Evolutionary conservation across 35 echinoderm and acorn worm genomes (phyloP).

Genomic region (Patiria miniata): DNA sequence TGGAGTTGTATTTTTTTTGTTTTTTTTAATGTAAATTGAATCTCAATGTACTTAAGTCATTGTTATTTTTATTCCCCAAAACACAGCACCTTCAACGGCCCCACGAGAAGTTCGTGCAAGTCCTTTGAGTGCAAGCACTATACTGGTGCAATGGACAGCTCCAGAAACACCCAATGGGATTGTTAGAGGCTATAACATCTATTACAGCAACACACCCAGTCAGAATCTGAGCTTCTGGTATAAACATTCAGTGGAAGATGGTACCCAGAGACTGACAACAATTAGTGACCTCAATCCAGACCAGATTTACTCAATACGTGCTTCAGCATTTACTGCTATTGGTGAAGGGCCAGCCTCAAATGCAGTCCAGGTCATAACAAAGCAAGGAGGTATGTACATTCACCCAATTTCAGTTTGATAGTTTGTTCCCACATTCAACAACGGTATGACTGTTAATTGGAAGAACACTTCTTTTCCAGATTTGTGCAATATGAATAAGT

Average conservation of each 20-base stretch:
- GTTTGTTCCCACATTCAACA: no score
- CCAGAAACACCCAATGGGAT: constrained; percentile 81
- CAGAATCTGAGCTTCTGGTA: constrained; percentile 69
- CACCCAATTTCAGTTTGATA: no score
- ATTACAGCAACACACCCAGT: constrained; percentile 81
- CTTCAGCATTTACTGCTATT: constrained; percentile 77
- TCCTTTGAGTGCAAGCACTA: constrained; percentile 88
- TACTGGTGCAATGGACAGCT: constrained; percentile 82
- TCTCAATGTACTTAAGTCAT: no score
- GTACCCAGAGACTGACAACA: constrained; percentile 54
- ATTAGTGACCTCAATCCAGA: constrained; percentile 85
- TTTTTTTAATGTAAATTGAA: no score
- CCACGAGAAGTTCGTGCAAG: constrained; percentile 77
- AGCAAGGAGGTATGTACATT: constrained; percentile 82
- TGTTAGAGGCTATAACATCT: constrained; percentile 82
- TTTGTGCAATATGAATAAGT: no score
- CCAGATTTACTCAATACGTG: constrained; percentile 84
- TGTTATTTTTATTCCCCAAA: no score
- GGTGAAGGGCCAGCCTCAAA: constrained; percentile 83
- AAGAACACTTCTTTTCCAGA: no score
- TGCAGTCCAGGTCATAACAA: constrained; percentile 82
- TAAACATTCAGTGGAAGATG: constrained; percentile 33
- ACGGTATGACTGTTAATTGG: not conserved
- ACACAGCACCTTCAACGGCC: constrained; percentile 71
- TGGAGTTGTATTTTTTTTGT: constrained; percentile 9